These are phyloP conservation scores for Cyrtodaria siliqua DNA, from an alignment of 2,888 invertebrate species.

Conservation along the genomic window DNA sequence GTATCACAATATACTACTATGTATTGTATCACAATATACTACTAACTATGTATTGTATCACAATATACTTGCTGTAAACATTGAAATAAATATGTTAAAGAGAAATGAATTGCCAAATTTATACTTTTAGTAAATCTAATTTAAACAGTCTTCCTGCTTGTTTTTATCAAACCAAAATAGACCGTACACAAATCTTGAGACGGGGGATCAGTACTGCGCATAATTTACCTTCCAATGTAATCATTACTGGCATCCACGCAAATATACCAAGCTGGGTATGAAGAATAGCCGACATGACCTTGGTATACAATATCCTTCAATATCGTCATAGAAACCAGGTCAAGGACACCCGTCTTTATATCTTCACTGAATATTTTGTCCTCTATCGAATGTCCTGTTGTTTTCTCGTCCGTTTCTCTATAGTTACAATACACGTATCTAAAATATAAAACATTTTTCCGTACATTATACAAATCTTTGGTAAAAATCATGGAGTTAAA, in stretches of 20 bases:
- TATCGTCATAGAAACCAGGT: slow-evolving; percentile 51
- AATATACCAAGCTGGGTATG: slow-evolving; percentile 68
- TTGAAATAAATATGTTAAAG: no score
- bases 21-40: no score
- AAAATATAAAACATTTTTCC: slow-evolving; percentile 11
- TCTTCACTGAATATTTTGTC: slow-evolving; percentile 44
- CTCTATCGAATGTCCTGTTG: slow-evolving; percentile 18
- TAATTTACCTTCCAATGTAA: slow-evolving; percentile 61
- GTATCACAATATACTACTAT: no score
- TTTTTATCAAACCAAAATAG: no score
- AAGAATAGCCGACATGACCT: slow-evolving; percentile 63
- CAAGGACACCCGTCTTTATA: slow-evolving; percentile 55
- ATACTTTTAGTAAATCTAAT: no score
- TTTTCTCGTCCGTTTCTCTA: slow-evolving; percentile 30
- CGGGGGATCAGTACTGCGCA: no score
- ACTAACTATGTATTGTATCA: no score
- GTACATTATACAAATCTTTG: not conserved
- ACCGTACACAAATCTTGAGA: no score
- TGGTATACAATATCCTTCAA: slow-evolving; percentile 36
- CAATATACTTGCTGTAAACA: no score
- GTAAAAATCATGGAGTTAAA: not conserved
- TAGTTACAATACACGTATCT: slow-evolving; percentile 66
- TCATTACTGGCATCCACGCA: slow-evolving; percentile 62
- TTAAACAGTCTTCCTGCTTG: no score
- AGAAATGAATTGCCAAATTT: no score